Conservation (phyloP, 2,888 invertebrate genomes). For the Choristoneura rosaceana region DNA sequence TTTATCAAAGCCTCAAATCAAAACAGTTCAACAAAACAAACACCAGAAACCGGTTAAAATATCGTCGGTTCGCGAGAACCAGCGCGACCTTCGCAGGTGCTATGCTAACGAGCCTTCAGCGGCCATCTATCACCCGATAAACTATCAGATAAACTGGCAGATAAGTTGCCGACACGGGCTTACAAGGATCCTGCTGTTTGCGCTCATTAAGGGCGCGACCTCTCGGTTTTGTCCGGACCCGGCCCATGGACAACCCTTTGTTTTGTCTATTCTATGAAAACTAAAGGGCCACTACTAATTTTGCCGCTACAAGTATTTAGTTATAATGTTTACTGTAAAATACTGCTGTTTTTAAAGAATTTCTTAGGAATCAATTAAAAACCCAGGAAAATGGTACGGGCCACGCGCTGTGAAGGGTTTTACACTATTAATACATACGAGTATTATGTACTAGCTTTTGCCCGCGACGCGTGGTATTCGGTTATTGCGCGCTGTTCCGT, state of each 20-base stretch:
- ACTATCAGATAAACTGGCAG: conserved; percentile 15
- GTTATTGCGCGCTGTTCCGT: too few relatives aligned
- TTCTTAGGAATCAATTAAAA: too few relatives aligned
- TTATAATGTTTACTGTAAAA: too few relatives aligned
- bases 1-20: not conserved
- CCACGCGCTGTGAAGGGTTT: too few relatives aligned
- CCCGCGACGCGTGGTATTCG: too few relatives aligned
- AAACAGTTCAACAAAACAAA: not conserved
- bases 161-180: conserved; percentile 14
- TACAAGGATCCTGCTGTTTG: conserved; percentile 12
- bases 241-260: not conserved
- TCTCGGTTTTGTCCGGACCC: conserved; percentile 2
- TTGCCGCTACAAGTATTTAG: not conserved
- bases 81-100: not conserved
- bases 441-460: too few relatives aligned
- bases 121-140: conserved; percentile 1
- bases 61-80: not conserved
- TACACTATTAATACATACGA: too few relatives aligned
- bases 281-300: not conserved
- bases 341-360: too few relatives aligned
- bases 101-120: conserved; percentile 15
- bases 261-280: not conserved
- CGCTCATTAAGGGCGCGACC: not conserved
- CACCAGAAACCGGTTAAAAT: not conserved
- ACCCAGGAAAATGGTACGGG: too few relatives aligned